Percentiles rank a stretch among this genome's conserved stretches.
Evolutionary conservation across 2,888 invertebrate genomes (phyloP).

Genomic region (Callinectes sapidus): DNA sequence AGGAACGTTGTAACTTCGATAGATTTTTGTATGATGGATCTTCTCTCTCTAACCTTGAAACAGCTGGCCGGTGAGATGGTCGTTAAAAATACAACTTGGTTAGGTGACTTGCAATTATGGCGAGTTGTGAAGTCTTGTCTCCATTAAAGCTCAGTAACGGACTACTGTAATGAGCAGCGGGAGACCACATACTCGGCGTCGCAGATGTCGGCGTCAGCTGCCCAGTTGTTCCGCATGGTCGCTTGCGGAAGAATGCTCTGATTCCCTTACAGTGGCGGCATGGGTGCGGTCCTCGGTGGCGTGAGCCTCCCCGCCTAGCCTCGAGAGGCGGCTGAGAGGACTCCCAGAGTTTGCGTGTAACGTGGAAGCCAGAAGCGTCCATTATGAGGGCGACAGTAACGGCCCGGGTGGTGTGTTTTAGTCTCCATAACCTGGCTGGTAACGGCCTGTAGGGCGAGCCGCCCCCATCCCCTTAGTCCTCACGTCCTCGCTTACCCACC

Average conservation of each 20-base stretch:
- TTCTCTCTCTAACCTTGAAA: not conserved
- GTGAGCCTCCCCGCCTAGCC: not conserved
- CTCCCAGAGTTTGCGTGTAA: constrained; percentile 29
- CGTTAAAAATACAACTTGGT: not conserved
- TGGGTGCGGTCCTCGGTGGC: not conserved
- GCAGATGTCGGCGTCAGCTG: constrained; percentile 20
- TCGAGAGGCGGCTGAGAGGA: not conserved
- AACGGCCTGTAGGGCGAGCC: constrained; percentile 37
- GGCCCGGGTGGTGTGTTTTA: constrained; percentile 43
- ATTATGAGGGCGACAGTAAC: constrained; percentile 56
- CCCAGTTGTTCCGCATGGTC: not conserved
- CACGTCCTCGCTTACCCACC: constrained; percentile 15
- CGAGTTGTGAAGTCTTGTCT: not conserved
- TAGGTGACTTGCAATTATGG: constrained; percentile 17
- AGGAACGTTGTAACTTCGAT: not conserved
- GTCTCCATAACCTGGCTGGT: constrained; percentile 45
- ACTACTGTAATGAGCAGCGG: not conserved
- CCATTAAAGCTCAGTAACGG: not conserved
- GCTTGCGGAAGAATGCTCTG: not conserved
- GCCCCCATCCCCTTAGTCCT: not conserved
- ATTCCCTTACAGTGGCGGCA: not conserved
- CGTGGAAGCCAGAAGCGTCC: constrained; percentile 42
- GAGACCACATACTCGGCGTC: not conserved
- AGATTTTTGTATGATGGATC: not conserved
- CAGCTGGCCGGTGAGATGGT: not conserved